Conservation (phyloP, 2,797 vertebrate genomes). For the Gambusia yucatana region DNA sequence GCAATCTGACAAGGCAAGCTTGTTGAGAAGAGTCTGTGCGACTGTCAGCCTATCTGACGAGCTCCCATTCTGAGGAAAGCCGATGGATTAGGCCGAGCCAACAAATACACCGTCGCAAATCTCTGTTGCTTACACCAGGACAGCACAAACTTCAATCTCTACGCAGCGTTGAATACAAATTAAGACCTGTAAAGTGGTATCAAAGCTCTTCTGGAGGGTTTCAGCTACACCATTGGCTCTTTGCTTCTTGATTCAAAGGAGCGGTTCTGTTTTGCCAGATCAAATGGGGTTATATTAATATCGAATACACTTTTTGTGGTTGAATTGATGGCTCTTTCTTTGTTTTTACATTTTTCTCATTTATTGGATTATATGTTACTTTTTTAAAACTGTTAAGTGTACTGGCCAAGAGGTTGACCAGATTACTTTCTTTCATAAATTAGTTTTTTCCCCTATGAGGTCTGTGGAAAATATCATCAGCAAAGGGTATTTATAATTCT, state of each 20-base stretch:
- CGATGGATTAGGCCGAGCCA: conserved; percentile 54
- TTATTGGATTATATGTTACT: not conserved
- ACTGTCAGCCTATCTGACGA: conserved; percentile 60
- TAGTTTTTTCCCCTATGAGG: not conserved
- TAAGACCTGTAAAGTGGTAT: conserved; percentile 25
- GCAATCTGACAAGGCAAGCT: conserved; percentile 58
- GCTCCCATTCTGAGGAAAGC: conserved; percentile 57
- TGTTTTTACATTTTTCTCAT: no score
- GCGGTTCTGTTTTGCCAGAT: not conserved
- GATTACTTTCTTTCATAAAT: not conserved
- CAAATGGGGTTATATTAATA: not conserved
- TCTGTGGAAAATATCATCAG: not conserved
- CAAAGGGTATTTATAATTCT: no score
- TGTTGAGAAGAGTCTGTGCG: conserved; percentile 56
- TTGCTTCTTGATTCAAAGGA: not conserved
- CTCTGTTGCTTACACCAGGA: conserved; percentile 52
- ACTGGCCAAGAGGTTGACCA: not conserved
- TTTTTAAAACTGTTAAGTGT: not conserved
- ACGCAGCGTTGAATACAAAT: conserved; percentile 54
- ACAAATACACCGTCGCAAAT: conserved; percentile 65
- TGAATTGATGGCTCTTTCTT: not conserved
- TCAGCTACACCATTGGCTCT: not conserved
- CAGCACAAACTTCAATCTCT: conserved; percentile 34
- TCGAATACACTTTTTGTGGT: not conserved
- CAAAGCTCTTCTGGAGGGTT: conserved; percentile 5